These are phyloP conservation scores for Caenorhabditis elegans DNA, from an alignment of 1,140 invertebrate genomes.

Conservation along the genomic window WBcel235 BX284606.5:2450001-2450500, in stretches of 20 bases:
- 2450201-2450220: not conserved
- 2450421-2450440: not conserved
- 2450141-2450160: not conserved
- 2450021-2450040: too few relatives aligned
- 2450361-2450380: constrained; percentile 37
- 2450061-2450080: too few relatives aligned
- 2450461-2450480: constrained; percentile 25
- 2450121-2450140: not conserved
- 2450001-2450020: too few relatives aligned
- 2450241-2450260: not conserved
- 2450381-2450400: constrained; percentile 37
- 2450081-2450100: too few relatives aligned
- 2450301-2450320: too few relatives aligned
- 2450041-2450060: too few relatives aligned
- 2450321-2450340: too few relatives aligned
- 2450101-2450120: too few relatives aligned
- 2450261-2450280: too few relatives aligned
- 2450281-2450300: too few relatives aligned
- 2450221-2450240: not conserved
- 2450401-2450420: constrained; percentile 22
- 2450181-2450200: not conserved
- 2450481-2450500: constrained; percentile 44
- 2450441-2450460: constrained; percentile 21
- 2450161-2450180: not conserved
- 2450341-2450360: constrained; percentile 32